Percentiles rank a stretch among this genome's conserved stretches.
Conservation (phyloP, 1,140 invertebrate species). For the Thaumatotibia leucotreta region DNA sequence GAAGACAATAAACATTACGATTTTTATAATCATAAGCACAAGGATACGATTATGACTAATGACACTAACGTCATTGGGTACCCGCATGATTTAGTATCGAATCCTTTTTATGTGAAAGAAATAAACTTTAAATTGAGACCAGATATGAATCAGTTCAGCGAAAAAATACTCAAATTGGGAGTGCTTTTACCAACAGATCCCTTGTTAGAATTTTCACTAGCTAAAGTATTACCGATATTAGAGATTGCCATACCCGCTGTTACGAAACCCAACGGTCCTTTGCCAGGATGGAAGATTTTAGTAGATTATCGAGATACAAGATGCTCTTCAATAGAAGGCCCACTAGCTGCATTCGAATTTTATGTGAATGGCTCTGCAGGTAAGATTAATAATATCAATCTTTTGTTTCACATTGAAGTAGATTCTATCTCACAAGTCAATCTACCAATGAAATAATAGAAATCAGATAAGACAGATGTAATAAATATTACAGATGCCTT, state of each 20-base stretch:
- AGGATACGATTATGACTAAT: constrained; percentile 44
- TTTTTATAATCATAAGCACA: constrained; percentile 46
- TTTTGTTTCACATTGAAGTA: too few species aligned
- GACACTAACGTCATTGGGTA: constrained; percentile 72
- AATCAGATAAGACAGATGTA: neutral
- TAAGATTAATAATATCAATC: constrained; percentile 57
- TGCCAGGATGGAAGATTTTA: constrained; percentile 82
- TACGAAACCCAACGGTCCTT: constrained; percentile 76
- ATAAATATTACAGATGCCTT: constrained; percentile 83
- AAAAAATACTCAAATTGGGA: constrained; percentile 78
- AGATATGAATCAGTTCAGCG: constrained; percentile 42
- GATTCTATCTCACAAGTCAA: neutral
- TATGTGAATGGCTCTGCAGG: constrained; percentile 82
- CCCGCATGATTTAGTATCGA: constrained; percentile 51
- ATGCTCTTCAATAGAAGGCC: constrained; percentile 88
- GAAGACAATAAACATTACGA: constrained; percentile 47
- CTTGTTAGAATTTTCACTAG: constrained; percentile 80
- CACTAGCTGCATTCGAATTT: constrained; percentile 87
- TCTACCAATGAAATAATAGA: neutral
- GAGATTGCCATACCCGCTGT: constrained; percentile 83
- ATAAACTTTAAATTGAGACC: constrained; percentile 61
- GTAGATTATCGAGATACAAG: constrained; percentile 84
- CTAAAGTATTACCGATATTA: constrained; percentile 85
- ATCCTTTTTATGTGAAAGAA: constrained; percentile 58
- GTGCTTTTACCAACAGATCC: constrained; percentile 83